Evolutionary conservation across 2,888 invertebrate species (phyloP).

Genomic region (Drosophila barbarae): DNA sequence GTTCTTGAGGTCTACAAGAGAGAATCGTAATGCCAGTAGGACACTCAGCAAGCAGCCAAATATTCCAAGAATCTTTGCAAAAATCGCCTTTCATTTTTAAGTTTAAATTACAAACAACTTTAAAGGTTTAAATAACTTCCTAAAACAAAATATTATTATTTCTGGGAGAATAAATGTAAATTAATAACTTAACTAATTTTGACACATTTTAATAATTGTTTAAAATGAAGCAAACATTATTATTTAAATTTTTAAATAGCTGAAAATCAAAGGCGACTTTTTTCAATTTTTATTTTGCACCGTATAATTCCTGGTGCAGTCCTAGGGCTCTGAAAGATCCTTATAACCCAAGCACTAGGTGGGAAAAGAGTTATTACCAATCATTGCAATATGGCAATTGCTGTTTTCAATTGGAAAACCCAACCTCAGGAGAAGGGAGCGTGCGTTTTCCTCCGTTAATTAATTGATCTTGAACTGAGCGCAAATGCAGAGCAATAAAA

Average conservation of each 20-base stretch:
- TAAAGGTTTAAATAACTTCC: neutral
- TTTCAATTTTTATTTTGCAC: neutral
- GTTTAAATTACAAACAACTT: neutral
- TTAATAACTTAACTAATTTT: neutral
- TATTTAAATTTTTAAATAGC: neutral
- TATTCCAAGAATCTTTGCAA: slow-evolving; percentile 23
- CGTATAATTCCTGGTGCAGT: neutral
- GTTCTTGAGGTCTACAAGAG: slow-evolving; percentile 78
- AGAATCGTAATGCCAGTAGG: slow-evolving; percentile 43
- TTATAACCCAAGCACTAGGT: slow-evolving; percentile 1
- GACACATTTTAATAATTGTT: neutral
- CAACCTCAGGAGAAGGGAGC: slow-evolving; percentile 10
- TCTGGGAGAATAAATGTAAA: too few relatives aligned
- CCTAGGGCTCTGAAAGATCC: neutral
- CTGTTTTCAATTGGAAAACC: slow-evolving; percentile 15
- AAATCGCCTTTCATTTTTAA: slow-evolving; percentile 11
- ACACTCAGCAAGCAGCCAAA: slow-evolving; percentile 20
- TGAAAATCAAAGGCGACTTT: neutral
- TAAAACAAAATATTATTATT: neutral
- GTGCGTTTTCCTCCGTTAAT: slow-evolving; percentile 9
- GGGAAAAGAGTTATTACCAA: slow-evolving; percentile 2
- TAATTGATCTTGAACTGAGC: slow-evolving; percentile 44
- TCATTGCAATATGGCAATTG: slow-evolving; percentile 8
- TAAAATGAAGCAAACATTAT: neutral
- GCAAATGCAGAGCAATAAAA: slow-evolving; percentile 62